These are phyloP conservation scores for Blera fallax DNA, from an alignment of 2,888 invertebrate genomes.

Conservation along the genomic window DNA sequence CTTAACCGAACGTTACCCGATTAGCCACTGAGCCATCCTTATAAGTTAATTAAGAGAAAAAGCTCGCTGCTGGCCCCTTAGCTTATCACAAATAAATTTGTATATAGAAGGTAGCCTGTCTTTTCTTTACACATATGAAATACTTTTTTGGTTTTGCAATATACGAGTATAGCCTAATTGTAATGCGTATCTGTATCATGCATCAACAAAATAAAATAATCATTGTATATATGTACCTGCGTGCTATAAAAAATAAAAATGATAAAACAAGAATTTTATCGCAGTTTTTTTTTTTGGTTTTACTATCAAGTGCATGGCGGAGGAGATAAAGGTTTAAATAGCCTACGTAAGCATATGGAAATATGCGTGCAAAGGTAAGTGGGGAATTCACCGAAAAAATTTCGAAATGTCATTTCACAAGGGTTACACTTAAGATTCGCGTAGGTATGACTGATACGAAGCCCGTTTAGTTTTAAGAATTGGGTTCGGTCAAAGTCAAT, in stretches of 20 bases:
- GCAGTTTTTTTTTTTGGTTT: constrained; percentile 46
- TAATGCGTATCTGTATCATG: constrained; percentile 39
- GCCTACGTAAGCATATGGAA: not conserved
- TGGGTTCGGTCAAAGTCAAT: too few species aligned
- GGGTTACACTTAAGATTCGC: too few species aligned
- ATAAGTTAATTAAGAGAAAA: constrained; percentile 40
- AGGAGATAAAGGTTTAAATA: not conserved
- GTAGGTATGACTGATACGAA: too few species aligned
- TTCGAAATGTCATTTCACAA: not conserved
- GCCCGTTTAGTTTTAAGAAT: too few species aligned
- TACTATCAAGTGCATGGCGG: constrained; percentile 25
- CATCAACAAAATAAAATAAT: constrained; percentile 33
- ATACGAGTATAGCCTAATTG: constrained; percentile 1
- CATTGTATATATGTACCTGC: not conserved
- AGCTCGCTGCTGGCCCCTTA: constrained; percentile 25
- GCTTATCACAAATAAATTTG: constrained; percentile 33
- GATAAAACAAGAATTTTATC: constrained; percentile 61
- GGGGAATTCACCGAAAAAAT: not conserved
- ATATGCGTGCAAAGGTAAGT: not conserved
- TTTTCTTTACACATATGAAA: constrained; percentile 25
- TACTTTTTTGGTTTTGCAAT: not conserved
- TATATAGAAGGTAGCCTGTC: constrained; percentile 15
- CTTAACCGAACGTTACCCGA: constrained; percentile 77
- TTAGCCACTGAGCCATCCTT: constrained; percentile 76
- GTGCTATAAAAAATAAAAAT: constrained; percentile 23